phyloP scores from a whole-genome alignment of 2,113 vertebrate genomes.

The Leuciscus idus region DNA sequence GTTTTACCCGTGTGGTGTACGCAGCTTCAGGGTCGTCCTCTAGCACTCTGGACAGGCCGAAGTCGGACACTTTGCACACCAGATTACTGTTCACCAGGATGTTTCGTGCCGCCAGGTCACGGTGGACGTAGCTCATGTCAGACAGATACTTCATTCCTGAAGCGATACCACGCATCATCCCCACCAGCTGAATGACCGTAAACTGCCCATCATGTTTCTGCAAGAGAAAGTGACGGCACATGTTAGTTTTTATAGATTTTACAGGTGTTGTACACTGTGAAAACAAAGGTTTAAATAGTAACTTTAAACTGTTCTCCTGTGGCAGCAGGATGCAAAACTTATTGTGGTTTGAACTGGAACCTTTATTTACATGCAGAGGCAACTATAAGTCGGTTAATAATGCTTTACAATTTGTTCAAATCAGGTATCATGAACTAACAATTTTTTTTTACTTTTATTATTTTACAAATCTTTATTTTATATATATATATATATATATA shows the following conservation, averaged over 20 bases:
- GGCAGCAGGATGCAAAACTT: neutral
- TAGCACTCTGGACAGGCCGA: slow-evolving; percentile 84
- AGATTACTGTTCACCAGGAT: slow-evolving; percentile 88
- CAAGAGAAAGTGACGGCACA: neutral
- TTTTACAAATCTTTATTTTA: too few species aligned
- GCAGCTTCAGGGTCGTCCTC: slow-evolving; percentile 76
- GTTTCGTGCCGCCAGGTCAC: slow-evolving; percentile 72
- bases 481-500: too few species aligned
- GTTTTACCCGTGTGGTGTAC: slow-evolving; percentile 60
- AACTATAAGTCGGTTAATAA: neutral
- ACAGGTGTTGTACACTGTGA: neutral
- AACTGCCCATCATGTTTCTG: slow-evolving; percentile 65
- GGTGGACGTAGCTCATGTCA: slow-evolving; percentile 63
- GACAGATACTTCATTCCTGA: slow-evolving; percentile 64
- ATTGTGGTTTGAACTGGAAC: neutral
- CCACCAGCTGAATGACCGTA: slow-evolving; percentile 63
- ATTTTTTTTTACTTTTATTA: too few species aligned
- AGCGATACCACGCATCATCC: slow-evolving; percentile 62
- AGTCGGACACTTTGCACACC: slow-evolving; percentile 89
- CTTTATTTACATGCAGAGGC: neutral
- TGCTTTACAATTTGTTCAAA: neutral
- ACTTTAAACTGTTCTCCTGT: neutral
- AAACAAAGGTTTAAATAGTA: neutral
- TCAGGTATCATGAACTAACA: neutral
- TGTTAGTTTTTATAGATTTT: neutral